Evolutionary conservation across 2,113 vertebrate species (phyloP).

Genomic region (Scomber japonicus): DNA sequence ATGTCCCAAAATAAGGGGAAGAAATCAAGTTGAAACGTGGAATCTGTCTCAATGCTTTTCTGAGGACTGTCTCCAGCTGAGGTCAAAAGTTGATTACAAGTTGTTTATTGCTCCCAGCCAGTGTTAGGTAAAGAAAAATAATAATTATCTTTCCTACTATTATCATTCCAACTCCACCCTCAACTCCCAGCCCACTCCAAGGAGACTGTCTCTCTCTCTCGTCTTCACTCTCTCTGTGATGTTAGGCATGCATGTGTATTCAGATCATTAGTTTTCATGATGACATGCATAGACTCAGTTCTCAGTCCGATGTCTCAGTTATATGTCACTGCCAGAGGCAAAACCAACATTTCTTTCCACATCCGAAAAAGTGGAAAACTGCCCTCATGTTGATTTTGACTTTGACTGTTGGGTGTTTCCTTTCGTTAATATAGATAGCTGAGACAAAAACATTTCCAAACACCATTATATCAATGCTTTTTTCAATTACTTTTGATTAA

Average conservation of each 20-base stretch:
- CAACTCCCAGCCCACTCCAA: not conserved
- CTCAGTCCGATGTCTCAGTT: conserved; percentile 38
- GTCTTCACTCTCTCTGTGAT: conserved; percentile 1
- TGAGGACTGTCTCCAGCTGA: not conserved
- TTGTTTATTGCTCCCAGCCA: conserved; percentile 34
- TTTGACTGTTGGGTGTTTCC: not conserved
- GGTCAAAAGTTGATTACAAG: conserved; percentile 44
- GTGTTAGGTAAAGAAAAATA: conserved; percentile 38
- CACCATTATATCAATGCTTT: not conserved
- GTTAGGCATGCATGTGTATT: conserved; percentile 13
- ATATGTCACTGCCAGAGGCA: conserved; percentile 7
- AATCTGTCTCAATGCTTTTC: not conserved
- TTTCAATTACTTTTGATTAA: not conserved
- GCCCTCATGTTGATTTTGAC: conserved; percentile 19
- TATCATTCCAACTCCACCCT: conserved; percentile 57
- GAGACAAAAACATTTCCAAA: not conserved
- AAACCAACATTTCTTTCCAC: conserved; percentile 7
- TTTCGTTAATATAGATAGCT: not conserved
- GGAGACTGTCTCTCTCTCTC: not conserved
- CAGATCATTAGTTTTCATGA: conserved; percentile 50
- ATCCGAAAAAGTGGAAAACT: not conserved
- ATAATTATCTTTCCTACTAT: conserved; percentile 43
- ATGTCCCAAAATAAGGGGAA: not conserved
- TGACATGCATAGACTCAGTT: conserved; percentile 16
- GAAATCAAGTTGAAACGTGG: not conserved